phyloP scores from a whole-genome alignment of 2,113 vertebrate species.

The Maccullochella peelii region DNA sequence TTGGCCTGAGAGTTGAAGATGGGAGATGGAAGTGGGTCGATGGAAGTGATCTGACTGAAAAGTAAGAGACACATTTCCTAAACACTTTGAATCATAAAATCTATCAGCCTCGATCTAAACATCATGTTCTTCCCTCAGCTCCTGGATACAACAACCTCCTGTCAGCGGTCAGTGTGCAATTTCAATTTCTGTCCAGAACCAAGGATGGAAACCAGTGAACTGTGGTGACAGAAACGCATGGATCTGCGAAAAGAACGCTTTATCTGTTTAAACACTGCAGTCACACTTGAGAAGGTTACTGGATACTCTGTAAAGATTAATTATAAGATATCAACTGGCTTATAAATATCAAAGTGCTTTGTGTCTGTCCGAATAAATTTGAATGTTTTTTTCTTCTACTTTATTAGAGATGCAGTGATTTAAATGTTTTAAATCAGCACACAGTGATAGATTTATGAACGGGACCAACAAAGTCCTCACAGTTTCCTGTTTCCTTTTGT shows the following conservation, averaged over 20 bases:
- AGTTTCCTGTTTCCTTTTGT: no score
- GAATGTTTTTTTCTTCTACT: no score
- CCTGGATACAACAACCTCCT: not conserved
- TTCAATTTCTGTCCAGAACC: fast-evolving
- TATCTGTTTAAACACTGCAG: conserved; percentile 22
- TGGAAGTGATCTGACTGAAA: conserved; percentile 19
- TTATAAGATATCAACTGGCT: not conserved
- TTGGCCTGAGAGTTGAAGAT: conserved; percentile 43
- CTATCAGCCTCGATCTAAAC: not conserved
- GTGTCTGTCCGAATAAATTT: no score
- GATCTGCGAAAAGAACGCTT: conserved; percentile 39
- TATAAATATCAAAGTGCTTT: not conserved
- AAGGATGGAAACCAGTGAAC: conserved; percentile 1
- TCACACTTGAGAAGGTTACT: not conserved
- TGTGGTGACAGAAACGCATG: fast-evolving
- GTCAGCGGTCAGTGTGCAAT: not conserved
- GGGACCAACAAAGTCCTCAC: no score
- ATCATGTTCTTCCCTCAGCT: conserved; percentile 14
- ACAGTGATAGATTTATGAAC: no score
- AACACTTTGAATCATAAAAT: not conserved
- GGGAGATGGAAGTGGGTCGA: conserved; percentile 46
- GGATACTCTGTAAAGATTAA: not conserved
- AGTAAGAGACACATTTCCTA: conserved; percentile 7
- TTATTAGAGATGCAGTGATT: no score
- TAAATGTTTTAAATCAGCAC: no score